Percentiles rank a stretch among this genome's conserved stretches.
phyloP scores from a whole-genome alignment of 1,140 invertebrate genomes.

The Conus betulinus region DNA sequence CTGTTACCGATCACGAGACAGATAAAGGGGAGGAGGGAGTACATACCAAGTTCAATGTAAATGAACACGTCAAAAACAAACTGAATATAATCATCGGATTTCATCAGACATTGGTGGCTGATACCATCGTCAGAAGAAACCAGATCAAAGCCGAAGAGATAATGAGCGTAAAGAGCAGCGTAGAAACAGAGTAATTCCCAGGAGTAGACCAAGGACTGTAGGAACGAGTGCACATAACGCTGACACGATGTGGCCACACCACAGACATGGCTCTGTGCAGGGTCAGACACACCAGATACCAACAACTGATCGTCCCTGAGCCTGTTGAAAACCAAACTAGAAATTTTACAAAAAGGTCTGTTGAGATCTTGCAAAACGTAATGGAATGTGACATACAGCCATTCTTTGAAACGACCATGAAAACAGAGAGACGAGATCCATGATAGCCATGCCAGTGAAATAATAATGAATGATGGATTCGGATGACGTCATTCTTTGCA shows the following conservation, averaged over 20 bases:
- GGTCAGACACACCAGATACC: background rate
- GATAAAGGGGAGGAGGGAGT: no score
- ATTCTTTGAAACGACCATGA: background rate
- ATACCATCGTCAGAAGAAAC: background rate
- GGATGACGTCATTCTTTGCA: background rate
- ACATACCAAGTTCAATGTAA: background rate
- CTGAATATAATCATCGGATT: background rate
- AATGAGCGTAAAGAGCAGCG: background rate
- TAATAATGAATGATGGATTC: background rate
- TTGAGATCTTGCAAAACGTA: background rate
- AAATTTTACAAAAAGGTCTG: background rate
- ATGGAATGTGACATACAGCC: background rate
- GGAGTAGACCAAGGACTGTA: background rate
- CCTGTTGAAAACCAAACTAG: no score
- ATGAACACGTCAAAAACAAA: background rate
- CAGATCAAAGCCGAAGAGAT: background rate
- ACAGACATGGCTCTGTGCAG: conserved; percentile 16
- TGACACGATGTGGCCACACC: conserved; percentile 5
- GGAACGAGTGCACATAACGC: background rate
- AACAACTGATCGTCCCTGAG: background rate
- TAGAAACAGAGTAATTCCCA: background rate
- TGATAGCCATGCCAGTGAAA: background rate
- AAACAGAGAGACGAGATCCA: background rate
- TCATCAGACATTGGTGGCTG: background rate
- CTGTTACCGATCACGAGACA: no score